phyloP scores from a whole-genome alignment of 2,113 vertebrate genomes.

The Synchiropus splendidus region DNA sequence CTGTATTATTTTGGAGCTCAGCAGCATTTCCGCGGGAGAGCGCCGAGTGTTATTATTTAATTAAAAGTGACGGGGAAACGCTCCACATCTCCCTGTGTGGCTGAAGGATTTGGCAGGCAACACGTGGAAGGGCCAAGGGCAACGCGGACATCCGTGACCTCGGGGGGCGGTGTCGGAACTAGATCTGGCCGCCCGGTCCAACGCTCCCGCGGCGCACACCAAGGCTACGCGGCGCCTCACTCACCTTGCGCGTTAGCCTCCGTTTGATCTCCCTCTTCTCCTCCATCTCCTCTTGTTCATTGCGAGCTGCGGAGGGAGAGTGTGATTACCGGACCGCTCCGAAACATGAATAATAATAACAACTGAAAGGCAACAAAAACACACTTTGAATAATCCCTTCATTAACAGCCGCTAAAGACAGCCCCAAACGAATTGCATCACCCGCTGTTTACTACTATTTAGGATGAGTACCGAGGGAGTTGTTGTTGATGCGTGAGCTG shows the following conservation, averaged over 20 bases:
- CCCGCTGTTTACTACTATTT: slow-evolving; percentile 29
- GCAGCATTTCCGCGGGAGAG: slow-evolving; percentile 30
- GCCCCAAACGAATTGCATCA: slow-evolving; percentile 29
- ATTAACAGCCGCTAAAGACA: slow-evolving; percentile 20
- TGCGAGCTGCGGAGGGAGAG: slow-evolving; percentile 76
- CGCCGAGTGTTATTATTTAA: slow-evolving; percentile 35
- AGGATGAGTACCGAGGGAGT: slow-evolving; percentile 18
- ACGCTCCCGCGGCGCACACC: too few species aligned
- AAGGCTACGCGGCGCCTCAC: slow-evolving; percentile 29
- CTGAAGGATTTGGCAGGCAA: slow-evolving; percentile 31
- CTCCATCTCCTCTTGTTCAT: slow-evolving; percentile 96
- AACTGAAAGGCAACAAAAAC: slow-evolving; percentile 11
- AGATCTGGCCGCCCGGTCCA: too few species aligned
- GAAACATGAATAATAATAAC: slow-evolving; percentile 5
- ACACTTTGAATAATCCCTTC: slow-evolving; percentile 26
- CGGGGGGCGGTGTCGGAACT: slow-evolving; percentile 12
- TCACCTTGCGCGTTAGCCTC: slow-evolving; percentile 90
- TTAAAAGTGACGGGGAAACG: slow-evolving; percentile 31
- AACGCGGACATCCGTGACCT: slow-evolving; percentile 27
- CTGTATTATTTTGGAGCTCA: slow-evolving; percentile 13
- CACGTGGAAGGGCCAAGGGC: slow-evolving; percentile 36
- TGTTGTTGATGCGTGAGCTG: slow-evolving; percentile 25
- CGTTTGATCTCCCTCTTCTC: slow-evolving; percentile 97
- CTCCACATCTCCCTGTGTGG: slow-evolving; percentile 38
- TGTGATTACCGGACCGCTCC: slow-evolving; percentile 2